These are phyloP conservation scores for Colossoma macropomum DNA, from an alignment of 2,113 vertebrate species.

Conservation along the genomic window DNA sequence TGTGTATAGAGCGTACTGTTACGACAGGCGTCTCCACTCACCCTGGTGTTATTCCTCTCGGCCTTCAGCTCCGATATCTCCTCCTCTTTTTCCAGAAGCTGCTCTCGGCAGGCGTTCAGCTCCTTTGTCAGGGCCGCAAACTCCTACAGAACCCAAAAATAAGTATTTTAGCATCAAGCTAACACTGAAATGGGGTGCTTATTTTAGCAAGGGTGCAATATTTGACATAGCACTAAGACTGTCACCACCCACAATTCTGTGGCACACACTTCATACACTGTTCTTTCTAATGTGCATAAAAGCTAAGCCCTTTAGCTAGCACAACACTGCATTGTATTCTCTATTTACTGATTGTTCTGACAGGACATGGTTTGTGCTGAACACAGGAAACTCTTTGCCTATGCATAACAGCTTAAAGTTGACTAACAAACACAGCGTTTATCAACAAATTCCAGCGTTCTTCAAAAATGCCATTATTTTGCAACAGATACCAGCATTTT, in stretches of 20 bases:
- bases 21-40: constrained; percentile 67
- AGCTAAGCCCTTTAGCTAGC: too few species aligned
- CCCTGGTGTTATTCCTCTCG: constrained; percentile 97
- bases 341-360: too few species aligned
- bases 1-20: background rate
- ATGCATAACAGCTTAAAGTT: too few species aligned
- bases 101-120: constrained; percentile 94
- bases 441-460: background rate
- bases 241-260: background rate
- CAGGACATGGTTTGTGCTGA: too few species aligned
- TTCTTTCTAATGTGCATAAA: too few species aligned
- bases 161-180: constrained; percentile 9
- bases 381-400: too few species aligned
- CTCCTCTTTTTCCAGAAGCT: constrained; percentile 97
- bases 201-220: background rate
- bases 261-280: background rate
- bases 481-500: background rate
- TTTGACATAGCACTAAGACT: background rate
- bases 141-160: constrained; percentile 80
- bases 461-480: background rate
- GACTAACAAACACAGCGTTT: background rate
- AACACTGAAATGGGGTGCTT: background rate
- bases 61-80: constrained; percentile 99
- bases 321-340: too few species aligned
- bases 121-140: constrained; percentile 98